Conservation (phyloP, 2,113 vertebrate species). For the Rattus norvegicus region DNA sequence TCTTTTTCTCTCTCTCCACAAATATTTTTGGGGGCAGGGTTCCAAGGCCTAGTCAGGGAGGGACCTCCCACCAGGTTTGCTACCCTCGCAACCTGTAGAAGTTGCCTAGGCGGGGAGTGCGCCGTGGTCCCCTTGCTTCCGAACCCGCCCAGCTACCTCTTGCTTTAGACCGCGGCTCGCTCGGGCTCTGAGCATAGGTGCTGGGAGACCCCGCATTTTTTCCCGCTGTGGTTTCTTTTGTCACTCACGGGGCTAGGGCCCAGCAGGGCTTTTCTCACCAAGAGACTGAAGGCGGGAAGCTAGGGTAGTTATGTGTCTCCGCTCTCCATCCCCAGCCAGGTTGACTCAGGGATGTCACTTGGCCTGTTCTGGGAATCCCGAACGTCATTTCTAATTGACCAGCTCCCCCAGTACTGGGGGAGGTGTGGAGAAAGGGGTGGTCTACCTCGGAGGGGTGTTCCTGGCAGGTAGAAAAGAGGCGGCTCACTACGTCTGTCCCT, state of each 20-base stretch:
- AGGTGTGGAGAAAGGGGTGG: background rate
- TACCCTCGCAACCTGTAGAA: conserved; percentile 69
- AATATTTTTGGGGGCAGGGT: conserved; percentile 13
- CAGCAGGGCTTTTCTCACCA: conserved; percentile 55
- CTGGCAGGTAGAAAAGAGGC: background rate
- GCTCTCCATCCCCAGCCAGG: background rate
- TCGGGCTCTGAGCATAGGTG: background rate
- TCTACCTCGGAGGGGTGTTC: background rate
- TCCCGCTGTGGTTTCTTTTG: conserved; percentile 53
- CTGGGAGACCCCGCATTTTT: background rate
- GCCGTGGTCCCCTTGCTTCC: too few relatives aligned
- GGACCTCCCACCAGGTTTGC: background rate
- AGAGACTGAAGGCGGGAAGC: background rate
- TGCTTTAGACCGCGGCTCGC: background rate
- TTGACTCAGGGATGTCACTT: background rate
- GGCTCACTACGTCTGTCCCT: background rate
- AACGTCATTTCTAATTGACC: background rate
- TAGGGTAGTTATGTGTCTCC: background rate
- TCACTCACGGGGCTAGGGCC: conserved; percentile 28
- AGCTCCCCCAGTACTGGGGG: background rate
- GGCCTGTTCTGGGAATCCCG: background rate
- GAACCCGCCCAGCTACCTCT: too few relatives aligned
- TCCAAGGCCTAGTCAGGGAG: conserved; percentile 53
- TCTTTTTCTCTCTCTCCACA: background rate
- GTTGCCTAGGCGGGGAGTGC: conserved; percentile 3